Base-by-base conservation (phyloP, 2,888 invertebrate genomes). In the Falcaria lacertinaria region DNA sequence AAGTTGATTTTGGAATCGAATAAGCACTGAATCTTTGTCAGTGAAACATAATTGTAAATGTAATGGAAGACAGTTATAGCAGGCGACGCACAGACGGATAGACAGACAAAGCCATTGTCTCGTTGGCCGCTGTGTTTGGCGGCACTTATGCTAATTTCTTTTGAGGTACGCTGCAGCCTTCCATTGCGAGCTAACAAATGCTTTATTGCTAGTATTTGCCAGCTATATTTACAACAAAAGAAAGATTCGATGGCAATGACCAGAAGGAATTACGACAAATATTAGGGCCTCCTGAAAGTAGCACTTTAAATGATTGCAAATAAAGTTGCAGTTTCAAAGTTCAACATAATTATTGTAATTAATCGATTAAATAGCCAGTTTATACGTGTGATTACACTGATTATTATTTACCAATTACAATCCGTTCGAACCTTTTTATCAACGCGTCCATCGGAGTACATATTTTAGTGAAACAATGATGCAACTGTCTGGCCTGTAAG, bases 51-150 rank as follows among this genome's bases (percentile, higher is more conserved):
- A 69, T 65, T 67, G 74, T 74, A 70, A 67, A 19, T 36, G n/a
- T 50, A 67, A 58, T 50, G 51, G 59, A 59, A 61, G 72, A 75
- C 79, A 72, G 80, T 78, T 76, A 80, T 58, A 68, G 64, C 56
- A 60, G 71, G 74, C 77, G 77, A 77, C 80, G 66, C 57, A 64
- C 67, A 66, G 76, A 75, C 76, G 66, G 68, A 78, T 69, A 71
- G 73, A 74, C 79, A 74, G 80, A 86, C 87, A 87, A 88, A 86
- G 87, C 74, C 82, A 85, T 89, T 89, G 88, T 88, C 74, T 80
- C 69, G 54, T 55, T 52, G 59, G 62, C 63, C 68, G 62, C 74
- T 71, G 74, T 69, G 75, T 83, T 80, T 75, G 80, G 74, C 79
- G 76, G 80, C 73, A 75, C 75, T 81, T 87, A 87, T 87, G 88